Evolutionary conservation across 2,113 vertebrate species (phyloP), one percentile per base, ranked within the genome.

Genomic region (Tichodroma muraria): DNA sequence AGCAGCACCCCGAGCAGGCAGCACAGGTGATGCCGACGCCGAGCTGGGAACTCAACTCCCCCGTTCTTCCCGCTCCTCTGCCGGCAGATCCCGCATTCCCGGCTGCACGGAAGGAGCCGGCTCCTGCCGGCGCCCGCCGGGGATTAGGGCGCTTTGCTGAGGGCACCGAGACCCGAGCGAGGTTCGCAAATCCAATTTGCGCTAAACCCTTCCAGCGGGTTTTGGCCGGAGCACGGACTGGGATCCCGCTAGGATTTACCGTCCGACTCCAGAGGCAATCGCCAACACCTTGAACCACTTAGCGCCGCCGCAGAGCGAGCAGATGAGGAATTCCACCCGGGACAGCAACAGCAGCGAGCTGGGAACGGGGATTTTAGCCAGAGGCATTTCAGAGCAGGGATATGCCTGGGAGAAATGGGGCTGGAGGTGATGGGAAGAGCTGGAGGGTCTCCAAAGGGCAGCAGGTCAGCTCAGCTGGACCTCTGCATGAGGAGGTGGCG

Each of bases 121-220:
- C 19, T 73, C 5, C 33, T 40, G 69, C 17, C 49, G 87, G 83
- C 31, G 3, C 72, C 80, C 20, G 24, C 64, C 3, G 0, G 66
- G 87, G 95, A 95, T 94, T 91, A 75, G 40, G 13, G 42, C 2
- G 23, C 93, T 89, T 84, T 68, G 91, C 88, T 21, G 11, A 96
- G 88, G 95, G 83, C 93, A 90, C 33, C 53, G 89, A 45, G 30
- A 79, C 52, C 80, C 1, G 1, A 14, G 53, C 42, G 56, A 57
- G 89, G 61, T 92, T 90, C 38, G 63, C 89, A 94, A 92, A 95
- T 95, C 95, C 95, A 93, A 92, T 95, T 92, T 93, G 93, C 50
- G 0, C 91, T 90, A 90, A 96, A 92, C 4, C 88, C 80, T 84
- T 30, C 17, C 89, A 11, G 92, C 6, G 89, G 86, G 91, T 54